Evolutionary conservation across 1,140 invertebrate species (phyloP).

Genomic region (Eurytemora carolleeae): DNA sequence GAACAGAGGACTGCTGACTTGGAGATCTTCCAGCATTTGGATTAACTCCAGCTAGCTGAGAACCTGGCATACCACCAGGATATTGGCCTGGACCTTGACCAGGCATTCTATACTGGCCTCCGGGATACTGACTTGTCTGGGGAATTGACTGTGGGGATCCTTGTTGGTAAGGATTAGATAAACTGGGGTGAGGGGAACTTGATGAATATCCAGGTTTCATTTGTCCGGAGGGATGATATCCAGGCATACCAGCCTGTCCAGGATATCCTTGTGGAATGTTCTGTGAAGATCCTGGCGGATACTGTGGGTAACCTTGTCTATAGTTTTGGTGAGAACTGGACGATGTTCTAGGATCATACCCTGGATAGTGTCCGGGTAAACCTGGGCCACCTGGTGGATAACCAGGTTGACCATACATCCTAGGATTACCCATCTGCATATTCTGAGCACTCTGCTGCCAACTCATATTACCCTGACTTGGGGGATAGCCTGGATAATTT

Average conservation of each 20-base stretch:
- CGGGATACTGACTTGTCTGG: too few relatives aligned
- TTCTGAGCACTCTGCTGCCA: not conserved
- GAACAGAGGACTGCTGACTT: too few relatives aligned
- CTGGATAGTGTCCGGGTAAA: not conserved
- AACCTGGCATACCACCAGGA: not conserved
- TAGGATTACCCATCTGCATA: not conserved
- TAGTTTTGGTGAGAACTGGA: not conserved
- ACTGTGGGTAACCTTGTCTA: not conserved
- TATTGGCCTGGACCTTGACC: not conserved
- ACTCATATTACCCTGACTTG: not conserved
- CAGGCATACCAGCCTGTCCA: not conserved
- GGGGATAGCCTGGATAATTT: not conserved
- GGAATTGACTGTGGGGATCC: too few relatives aligned
- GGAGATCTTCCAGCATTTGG: not conserved
- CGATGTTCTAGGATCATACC: not conserved
- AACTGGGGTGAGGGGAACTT: too few relatives aligned
- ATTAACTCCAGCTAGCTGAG: not conserved
- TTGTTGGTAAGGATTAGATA: too few relatives aligned
- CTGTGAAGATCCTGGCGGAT: not conserved
- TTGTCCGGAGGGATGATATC: too few relatives aligned
- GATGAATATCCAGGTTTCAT: too few relatives aligned
- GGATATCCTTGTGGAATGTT: slow-evolving; percentile 3
- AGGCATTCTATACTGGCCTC: not conserved
- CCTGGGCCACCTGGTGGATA: not conserved
- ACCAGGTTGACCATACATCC: slow-evolving; percentile 5